Conservation (phyloP, 2,888 invertebrate genomes). For the Syritta pipiens region DNA sequence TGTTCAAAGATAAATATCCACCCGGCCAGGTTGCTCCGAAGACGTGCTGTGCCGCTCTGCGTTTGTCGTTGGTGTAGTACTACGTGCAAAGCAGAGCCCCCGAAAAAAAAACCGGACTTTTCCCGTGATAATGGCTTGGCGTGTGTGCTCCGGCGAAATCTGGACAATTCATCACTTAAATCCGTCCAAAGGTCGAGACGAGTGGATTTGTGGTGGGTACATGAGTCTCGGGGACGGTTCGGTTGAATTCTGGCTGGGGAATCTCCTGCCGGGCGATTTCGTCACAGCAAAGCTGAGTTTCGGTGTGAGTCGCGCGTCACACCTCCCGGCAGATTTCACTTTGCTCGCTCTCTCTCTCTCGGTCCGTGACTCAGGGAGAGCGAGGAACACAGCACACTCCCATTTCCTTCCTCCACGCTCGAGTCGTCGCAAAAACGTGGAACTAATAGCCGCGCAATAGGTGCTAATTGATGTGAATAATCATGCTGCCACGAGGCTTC, state of each 20-base stretch:
- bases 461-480: conserved; percentile 25
- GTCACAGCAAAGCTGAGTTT: conserved; percentile 26
- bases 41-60: no score
- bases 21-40: neutral
- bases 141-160: conserved; percentile 7
- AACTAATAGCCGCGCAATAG: conserved; percentile 31
- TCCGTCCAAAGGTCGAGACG: conserved; percentile 45
- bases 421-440: conserved; percentile 2
- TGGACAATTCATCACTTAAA: conserved; percentile 20
- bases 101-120: conserved; percentile 13
- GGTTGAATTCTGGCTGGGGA: no score
- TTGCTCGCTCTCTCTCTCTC: no score
- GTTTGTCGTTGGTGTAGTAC: neutral
- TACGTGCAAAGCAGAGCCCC: conserved; percentile 4
- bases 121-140: neutral
- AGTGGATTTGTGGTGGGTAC: no score
- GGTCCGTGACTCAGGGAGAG: conserved; percentile 1
- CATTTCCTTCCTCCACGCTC: conserved; percentile 18
- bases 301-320: conserved; percentile 1
- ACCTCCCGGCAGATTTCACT: conserved; percentile 22
- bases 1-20: conserved; percentile 19
- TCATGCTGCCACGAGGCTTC: neutral
- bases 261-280: conserved; percentile 20
- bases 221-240: no score
- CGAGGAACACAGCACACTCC: no score